These are phyloP conservation scores for Gorsachius magnificus DNA, from an alignment of 2,797 vertebrate genomes.

Conservation along the genomic window DNA sequence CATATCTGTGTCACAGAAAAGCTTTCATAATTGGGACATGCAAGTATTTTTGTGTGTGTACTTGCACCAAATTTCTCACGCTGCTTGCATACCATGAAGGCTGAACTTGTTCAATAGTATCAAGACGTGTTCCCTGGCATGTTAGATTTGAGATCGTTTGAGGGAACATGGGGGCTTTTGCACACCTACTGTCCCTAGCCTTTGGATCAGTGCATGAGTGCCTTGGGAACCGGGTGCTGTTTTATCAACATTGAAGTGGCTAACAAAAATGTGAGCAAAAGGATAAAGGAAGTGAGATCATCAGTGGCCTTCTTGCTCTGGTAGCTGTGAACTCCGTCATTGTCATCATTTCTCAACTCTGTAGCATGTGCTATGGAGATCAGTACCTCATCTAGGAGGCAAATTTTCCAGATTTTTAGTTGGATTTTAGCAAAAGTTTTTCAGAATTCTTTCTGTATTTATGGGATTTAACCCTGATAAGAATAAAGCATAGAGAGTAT, in stretches of 20 bases:
- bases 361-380: background rate
- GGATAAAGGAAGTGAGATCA: background rate
- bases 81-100: fast-evolving
- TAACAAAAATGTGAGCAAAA: background rate
- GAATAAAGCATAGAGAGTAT: background rate
- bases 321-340: background rate
- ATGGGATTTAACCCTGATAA: background rate
- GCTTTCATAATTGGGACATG: background rate
- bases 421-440: background rate
- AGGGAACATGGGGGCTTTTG: background rate
- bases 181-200: too few relatives aligned
- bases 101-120: background rate
- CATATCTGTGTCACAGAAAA: background rate
- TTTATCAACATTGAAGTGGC: fast-evolving
- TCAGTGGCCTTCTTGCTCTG: background rate
- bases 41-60: background rate
- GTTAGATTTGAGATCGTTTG: background rate
- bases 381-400: background rate
- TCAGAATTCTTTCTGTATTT: background rate
- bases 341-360: background rate
- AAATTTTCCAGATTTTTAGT: background rate
- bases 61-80: background rate
- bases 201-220: background rate
- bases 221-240: background rate
- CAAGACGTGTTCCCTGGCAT: background rate